Conservation (phyloP, 2,113 vertebrate genomes). For the Petrocephalus zakoni region DNA sequence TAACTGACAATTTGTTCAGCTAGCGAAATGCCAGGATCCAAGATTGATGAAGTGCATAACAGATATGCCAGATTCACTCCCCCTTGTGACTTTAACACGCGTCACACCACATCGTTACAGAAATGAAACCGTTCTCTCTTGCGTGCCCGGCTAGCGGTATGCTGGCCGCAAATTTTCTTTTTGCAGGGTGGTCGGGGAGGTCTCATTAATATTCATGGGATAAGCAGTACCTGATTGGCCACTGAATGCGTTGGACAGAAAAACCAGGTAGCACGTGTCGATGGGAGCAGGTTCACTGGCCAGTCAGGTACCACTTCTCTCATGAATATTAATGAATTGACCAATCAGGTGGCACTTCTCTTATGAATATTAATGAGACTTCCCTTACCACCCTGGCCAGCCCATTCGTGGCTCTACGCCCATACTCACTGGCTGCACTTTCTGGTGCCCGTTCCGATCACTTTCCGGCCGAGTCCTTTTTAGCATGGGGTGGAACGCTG, state of each 20-base stretch:
- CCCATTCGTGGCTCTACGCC: too few relatives aligned
- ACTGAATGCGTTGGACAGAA: too few relatives aligned
- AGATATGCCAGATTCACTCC: slow-evolving; percentile 63
- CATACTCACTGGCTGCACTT: too few relatives aligned
- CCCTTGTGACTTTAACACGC: slow-evolving; percentile 52
- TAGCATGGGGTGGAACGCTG: not conserved
- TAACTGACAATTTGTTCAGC: slow-evolving; percentile 71
- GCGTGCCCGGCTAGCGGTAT: not conserved
- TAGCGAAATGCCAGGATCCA: slow-evolving; percentile 66
- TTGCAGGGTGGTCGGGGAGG: too few relatives aligned
- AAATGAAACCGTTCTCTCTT: slow-evolving; percentile 13
- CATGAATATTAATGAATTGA: too few relatives aligned
- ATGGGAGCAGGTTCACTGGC: too few relatives aligned
- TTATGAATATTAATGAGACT: too few relatives aligned
- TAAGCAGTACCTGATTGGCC: too few relatives aligned
- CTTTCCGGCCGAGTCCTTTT: not conserved
- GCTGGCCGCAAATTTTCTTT: not conserved
- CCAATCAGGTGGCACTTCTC: too few relatives aligned
- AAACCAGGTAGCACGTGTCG: too few relatives aligned
- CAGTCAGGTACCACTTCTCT: too few relatives aligned
- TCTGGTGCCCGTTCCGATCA: not conserved
- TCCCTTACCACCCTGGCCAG: not conserved
- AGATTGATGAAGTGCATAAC: slow-evolving; percentile 71
- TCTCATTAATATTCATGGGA: too few relatives aligned
- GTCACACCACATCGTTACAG: slow-evolving; percentile 54